Conservation (phyloP, 2,888 invertebrate species). For the Colletes collaris region DNA sequence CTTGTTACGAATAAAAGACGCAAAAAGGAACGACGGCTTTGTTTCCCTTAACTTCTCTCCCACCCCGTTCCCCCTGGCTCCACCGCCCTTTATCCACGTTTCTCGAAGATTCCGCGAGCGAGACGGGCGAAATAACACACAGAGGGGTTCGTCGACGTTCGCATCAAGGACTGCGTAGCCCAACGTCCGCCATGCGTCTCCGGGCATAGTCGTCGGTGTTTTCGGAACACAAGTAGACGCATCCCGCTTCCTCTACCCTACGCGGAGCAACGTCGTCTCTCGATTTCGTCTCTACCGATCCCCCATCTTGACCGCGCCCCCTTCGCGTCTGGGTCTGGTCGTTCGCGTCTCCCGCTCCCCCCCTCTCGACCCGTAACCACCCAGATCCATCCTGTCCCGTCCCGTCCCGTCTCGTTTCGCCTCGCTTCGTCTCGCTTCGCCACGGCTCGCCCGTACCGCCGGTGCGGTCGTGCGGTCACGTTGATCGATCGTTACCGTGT, state of each 20-base stretch:
- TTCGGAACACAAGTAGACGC: constrained; percentile 41
- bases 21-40: too few relatives aligned
- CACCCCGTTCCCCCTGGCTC: background rate
- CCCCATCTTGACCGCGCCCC: constrained; percentile 64
- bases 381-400: constrained; percentile 38
- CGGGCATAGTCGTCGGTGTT: constrained; percentile 41
- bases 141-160: constrained; percentile 12
- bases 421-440: constrained; percentile 42
- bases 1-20: too few relatives aligned
- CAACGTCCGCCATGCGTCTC: constrained; percentile 27
- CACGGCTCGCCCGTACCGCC: constrained; percentile 52
- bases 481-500: constrained; percentile 73
- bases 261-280: constrained; percentile 25
- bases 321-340: constrained; percentile 51
- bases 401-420: constrained; percentile 19
- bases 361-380: constrained; percentile 33
- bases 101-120: constrained; percentile 6
- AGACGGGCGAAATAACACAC: constrained; percentile 38
- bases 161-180: constrained; percentile 31
- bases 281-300: constrained; percentile 51
- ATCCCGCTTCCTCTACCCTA: constrained; percentile 29
- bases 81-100: background rate
- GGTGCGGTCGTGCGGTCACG: constrained; percentile 72
- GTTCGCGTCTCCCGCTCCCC: constrained; percentile 10
- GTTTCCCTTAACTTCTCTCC: too few relatives aligned